Evolutionary conservation across 2,888 invertebrate genomes (phyloP).

Genomic region (Caenorhabditis macrosperma): DNA sequence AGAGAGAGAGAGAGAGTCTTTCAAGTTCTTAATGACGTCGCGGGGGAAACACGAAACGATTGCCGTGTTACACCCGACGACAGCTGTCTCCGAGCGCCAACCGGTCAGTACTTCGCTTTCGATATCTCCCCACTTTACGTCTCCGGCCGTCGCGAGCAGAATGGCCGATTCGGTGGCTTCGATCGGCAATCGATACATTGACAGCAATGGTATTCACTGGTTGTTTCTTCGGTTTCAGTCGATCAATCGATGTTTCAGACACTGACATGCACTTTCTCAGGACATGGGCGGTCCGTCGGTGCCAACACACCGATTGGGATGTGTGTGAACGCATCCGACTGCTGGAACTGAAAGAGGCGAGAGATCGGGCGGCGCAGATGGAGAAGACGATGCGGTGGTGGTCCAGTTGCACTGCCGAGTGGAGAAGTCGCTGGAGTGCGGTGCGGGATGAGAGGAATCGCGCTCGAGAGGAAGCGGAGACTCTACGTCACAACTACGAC

Average conservation of each 20-base stretch:
- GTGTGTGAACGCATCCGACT: constrained; percentile 84
- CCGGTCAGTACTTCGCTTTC: constrained; percentile 31
- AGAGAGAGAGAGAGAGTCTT: too few relatives aligned
- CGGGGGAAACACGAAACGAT: constrained; percentile 37
- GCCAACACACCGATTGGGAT: constrained; percentile 80
- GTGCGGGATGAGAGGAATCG: constrained; percentile 91
- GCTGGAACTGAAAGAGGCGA: constrained; percentile 93
- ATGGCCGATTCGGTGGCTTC: constrained; percentile 65
- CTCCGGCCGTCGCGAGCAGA: background rate
- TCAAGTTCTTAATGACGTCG: constrained; percentile 24
- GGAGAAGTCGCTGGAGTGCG: constrained; percentile 91
- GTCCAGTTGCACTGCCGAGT: constrained; percentile 97
- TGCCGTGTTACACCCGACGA: constrained; percentile 27
- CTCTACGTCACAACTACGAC: constrained; percentile 54
- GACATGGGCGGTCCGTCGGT: constrained; percentile 66
- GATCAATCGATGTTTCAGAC: constrained; percentile 26
- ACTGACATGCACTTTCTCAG: constrained; percentile 61
- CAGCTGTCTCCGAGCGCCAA: constrained; percentile 32
- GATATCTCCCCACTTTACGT: constrained; percentile 20
- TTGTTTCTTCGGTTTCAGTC: background rate
- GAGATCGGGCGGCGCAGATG: constrained; percentile 96
- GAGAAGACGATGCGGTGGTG: constrained; percentile 99
- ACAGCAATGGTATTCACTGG: constrained; percentile 37
- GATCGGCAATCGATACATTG: constrained; percentile 63
- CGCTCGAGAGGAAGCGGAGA: constrained; percentile 87